A percentile compares a stretch with the other conserved stretches of the same genome.
Conservation (phyloP, 2,797 vertebrate genomes). For the Erithacus rubecula region DNA sequence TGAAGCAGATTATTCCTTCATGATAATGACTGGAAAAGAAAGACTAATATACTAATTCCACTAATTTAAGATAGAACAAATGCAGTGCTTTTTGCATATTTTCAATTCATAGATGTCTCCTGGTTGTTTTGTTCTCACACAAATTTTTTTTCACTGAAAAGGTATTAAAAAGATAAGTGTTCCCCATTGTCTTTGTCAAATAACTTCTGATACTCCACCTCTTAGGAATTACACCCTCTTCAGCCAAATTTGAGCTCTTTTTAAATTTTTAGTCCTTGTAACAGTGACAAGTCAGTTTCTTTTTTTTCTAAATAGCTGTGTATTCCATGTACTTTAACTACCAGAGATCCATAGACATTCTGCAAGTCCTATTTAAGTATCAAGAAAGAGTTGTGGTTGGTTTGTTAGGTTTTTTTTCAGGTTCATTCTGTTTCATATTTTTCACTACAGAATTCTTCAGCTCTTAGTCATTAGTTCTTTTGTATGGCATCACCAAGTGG, state of each 20-base stretch:
- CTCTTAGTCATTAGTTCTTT: not conserved
- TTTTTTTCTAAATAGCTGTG: not conserved
- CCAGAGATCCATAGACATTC: not conserved
- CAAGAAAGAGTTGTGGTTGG: not conserved
- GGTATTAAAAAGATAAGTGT: not conserved
- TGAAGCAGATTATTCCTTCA: not conserved
- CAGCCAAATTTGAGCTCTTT: not conserved
- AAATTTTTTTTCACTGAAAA: not conserved
- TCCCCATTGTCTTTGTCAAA: not conserved
- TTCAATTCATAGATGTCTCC: not conserved
- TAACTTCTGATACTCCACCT: not conserved
- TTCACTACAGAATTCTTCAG: not conserved
- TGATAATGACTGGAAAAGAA: not conserved
- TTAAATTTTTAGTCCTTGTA: not conserved
- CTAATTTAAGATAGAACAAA: not conserved
- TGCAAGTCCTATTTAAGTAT: not conserved
- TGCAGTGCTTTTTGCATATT: not conserved
- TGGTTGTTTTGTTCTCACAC: not conserved
- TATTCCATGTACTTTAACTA: not conserved
- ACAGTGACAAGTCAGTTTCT: not conserved
- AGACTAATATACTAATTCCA: not conserved
- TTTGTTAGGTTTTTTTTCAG: not conserved
- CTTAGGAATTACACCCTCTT: not conserved
- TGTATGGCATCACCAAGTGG: not conserved
- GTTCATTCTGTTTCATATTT: not conserved